A percentile compares a stretch with the other conserved stretches of the same genome.
phyloP scores from a whole-genome alignment of 2,888 invertebrate species.

The Eupeodes latifasciatus region DNA sequence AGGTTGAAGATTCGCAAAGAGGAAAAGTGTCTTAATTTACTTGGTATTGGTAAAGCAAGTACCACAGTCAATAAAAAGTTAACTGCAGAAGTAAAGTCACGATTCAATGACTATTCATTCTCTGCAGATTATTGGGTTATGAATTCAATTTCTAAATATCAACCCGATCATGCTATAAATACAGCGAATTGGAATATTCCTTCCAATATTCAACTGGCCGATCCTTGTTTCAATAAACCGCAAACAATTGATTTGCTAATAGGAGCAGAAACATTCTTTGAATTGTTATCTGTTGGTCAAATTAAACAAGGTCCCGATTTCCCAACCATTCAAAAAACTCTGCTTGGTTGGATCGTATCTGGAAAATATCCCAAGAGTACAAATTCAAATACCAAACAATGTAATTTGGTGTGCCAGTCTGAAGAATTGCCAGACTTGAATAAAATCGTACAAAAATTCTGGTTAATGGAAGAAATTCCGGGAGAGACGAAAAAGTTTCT shows the following conservation, averaged over 20 bases:
- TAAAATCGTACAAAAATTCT: too few relatives aligned
- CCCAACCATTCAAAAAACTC: too few relatives aligned
- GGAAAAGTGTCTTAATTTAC: conserved; percentile 23
- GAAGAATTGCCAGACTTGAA: too few relatives aligned
- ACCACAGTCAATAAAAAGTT: conserved; percentile 4
- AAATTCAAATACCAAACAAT: too few relatives aligned
- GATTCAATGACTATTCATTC: not conserved
- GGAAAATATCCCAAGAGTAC: too few relatives aligned
- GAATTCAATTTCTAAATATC: conserved; percentile 2
- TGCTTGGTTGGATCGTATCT: too few relatives aligned
- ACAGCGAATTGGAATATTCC: not conserved
- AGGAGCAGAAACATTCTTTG: conserved; percentile 5
- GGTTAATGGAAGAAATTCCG: too few relatives aligned
- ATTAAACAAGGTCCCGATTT: not conserved
- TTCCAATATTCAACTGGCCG: conserved; percentile 1
- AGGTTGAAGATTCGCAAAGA: conserved; percentile 31
- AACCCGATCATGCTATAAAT: not conserved
- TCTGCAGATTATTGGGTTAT: conserved; percentile 7
- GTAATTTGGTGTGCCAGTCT: too few relatives aligned
- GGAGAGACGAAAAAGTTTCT: too few relatives aligned
- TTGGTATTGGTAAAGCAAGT: conserved; percentile 44
- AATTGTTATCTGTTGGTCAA: conserved; percentile 1
- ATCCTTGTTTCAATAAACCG: not conserved
- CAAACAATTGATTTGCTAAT: not conserved
- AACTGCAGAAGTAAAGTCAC: not conserved